Evolutionary conservation across 2,888 invertebrate genomes (phyloP), one percentile per base, ranked within the genome.

Genomic region (Parnassius apollo): DNA sequence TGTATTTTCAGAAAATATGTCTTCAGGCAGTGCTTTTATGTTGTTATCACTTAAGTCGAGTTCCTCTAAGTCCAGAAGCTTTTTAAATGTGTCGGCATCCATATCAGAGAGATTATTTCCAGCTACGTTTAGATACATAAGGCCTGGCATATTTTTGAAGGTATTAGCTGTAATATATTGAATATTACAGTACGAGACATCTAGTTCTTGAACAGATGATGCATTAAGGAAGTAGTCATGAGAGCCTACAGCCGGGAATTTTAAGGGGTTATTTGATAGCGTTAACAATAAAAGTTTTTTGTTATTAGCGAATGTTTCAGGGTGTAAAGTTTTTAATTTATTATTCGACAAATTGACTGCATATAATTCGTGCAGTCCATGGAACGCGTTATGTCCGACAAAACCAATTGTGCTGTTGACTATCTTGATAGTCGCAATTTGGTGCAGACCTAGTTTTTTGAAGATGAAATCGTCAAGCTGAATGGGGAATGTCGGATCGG

Each of bases 41-140:
- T 93, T 88, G 76, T 96, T 96, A 69, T 94, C 93, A 18, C 96
- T 95, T 9, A 96, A 85, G 75, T 96, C 95, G 42, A 96, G 82
- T 74, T 96, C 96, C 77, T 95, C 94, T 61, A 96, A 91, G 56
- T 93, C 93, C 11, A 93, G 86, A 35, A 95, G 85, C 25, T 92
- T 90, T 64, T 93, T 93, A 81, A 96, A 96, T 0, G 93, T 91
- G 59, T 89, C 87, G 22, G 90, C 89, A 62, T 94, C 93, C 73
- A 95, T 87, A 57, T 93, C 92, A 57, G 91, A 92, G 57, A 96
- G 82, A 60, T 92, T 92, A 75, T 96, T 96, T 60, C 94, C 93
- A 44, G 94, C 93, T 64, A 96, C 85, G 75, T 95, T 95, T 57
- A 95, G 89, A 76, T 94, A 95, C 75, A 94, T 93, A 48, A 95